Conservation (phyloP, 2,113 vertebrate species). For the Pontoporia blainvillei region DNA sequence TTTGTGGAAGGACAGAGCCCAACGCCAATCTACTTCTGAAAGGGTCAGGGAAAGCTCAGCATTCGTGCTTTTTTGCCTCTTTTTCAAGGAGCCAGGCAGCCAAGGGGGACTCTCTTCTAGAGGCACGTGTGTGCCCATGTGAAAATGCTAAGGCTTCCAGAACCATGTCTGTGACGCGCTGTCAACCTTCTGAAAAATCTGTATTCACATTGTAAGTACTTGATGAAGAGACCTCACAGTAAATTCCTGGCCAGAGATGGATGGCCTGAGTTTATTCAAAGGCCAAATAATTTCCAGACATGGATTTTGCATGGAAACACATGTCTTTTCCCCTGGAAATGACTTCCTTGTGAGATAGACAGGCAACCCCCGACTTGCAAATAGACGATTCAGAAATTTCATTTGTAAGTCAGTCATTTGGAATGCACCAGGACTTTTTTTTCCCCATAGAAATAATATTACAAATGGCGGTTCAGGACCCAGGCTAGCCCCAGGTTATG, state of each 20-base stretch:
- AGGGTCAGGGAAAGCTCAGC: background rate
- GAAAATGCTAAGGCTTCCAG: background rate
- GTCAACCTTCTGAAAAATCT: background rate
- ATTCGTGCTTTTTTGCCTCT: background rate
- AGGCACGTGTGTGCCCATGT: background rate
- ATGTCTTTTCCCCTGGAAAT: constrained; percentile 53
- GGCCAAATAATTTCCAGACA: constrained; percentile 68
- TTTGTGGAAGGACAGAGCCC: background rate
- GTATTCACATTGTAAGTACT: background rate
- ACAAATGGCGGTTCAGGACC: background rate
- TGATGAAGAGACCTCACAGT: constrained; percentile 36
- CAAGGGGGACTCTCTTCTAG: background rate
- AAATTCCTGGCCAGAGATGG: constrained; percentile 43
- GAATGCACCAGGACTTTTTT: background rate
- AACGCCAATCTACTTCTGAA: background rate
- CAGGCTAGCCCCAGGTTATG: background rate
- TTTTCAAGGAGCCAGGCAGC: background rate
- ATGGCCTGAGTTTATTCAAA: constrained; percentile 42
- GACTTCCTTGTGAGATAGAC: constrained; percentile 47
- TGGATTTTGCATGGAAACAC: constrained; percentile 65
- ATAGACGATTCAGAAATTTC: constrained; percentile 23
- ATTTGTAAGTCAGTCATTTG: background rate
- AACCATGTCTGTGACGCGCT: background rate
- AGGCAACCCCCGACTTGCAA: background rate
- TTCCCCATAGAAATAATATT: background rate